Evolutionary conservation across 1,140 invertebrate genomes (phyloP), one percentile per base, ranked within the genome.

Genomic region (Apis cerana): DNA sequence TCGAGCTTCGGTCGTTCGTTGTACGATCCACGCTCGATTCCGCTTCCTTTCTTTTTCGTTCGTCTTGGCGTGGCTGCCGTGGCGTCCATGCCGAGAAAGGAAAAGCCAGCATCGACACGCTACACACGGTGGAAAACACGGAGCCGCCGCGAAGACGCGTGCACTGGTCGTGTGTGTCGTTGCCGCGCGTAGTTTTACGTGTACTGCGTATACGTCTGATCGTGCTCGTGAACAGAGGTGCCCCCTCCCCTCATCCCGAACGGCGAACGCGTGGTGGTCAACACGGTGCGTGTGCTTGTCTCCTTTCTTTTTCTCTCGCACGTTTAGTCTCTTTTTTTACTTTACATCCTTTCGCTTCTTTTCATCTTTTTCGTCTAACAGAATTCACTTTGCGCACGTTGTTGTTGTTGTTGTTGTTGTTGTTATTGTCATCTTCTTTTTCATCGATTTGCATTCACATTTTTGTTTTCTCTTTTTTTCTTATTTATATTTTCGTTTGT

Each of bases 281-380:
- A 89, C 87, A 90, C 84, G 88, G 89, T 90, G 85, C 89, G 89
- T 90, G 83, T 89, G 79, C 80, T 75, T 80, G 50, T 61, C 75
- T 83, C 80, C 85, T 85, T 33, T 69, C 64, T 61, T 75, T 81
- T 75, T 75, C 69, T 75, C 69, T 68, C 54, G 69, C 77, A 67
- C 78, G 70, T 48, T 81, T 71, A n/a, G 43, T 85, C 62, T 67
- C 62, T 54, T 59, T 70, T 65, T 71, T 54, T 56, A 58, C 64
- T 79, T 72, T 70, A n/a, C 77, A 15, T 68, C 61, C 59, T 21
- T 76, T 15, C 48, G 48, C 19, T 61, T 80, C 64, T 62, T 75
- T 79, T 52, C 70, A 21, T 65, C 68, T 75, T 62, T 56, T 58
- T 61, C 58, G 1, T 80, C 21, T 67, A 59, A 23, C 19, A 58